Evolutionary conservation across 2,797 vertebrate genomes (phyloP), one percentile per base, ranked within the genome.

Genomic region (Mareca strepera): DNA sequence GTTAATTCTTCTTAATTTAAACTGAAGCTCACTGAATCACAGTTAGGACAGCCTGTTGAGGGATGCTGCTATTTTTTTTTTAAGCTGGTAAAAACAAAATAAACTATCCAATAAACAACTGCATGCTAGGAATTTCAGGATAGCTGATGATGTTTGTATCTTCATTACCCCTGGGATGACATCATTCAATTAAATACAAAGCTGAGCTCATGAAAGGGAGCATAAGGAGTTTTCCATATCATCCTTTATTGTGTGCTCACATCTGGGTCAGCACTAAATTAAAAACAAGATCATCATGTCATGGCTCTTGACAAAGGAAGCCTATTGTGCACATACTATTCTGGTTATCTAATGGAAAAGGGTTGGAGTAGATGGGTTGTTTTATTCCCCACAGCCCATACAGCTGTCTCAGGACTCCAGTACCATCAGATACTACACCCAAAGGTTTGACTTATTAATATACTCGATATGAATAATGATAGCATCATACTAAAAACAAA

Each of bases 371-470:
- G 62, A 28, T 75, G 70, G 20, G 43, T 23, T 74, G 8, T 67
- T 95, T 82, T 82, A 93, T 91, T 96, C 89, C 92, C 84, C 53
- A 58, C 56, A 88, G 91, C 25, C 68, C 88, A 55, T 78, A 78
- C 66, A 93, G 91, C 92, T 87, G 89, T 77, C 56, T 94, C 78
- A 33, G 68, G 70, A 11, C 35, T 81, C 86, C 16, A 86, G 67
- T 21, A 6, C 29, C 3, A 25, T 81, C 76, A 78, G 69, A 55
- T n/a, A 20, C 58, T 44, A 26, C 41, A 86, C 60, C 73, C 67
- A 59, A 55, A 52, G 55, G 2, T 76, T 84, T 93, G 86, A 69
- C 69, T 94, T 58, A 46, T 31, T 69, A 63, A 48, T 86, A 29
- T 55, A 77, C 79, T 82, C 67, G 43, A 83, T 85, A 79, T 46